Conservation (phyloP, 2,888 invertebrate species). For the Lepidocyrtinus sp. region DNA sequence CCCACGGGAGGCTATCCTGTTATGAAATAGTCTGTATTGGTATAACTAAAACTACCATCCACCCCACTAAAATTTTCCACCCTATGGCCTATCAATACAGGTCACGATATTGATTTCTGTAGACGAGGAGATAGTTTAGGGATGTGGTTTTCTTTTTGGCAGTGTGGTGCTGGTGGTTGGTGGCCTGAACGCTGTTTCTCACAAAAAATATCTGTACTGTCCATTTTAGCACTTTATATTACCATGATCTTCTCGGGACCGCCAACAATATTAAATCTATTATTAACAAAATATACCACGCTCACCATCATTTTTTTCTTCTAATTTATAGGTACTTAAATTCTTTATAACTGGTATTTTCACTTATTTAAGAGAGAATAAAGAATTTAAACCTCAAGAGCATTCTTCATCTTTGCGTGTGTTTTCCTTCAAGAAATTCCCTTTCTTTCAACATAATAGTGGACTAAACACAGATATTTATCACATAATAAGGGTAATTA, state of each 20-base stretch:
- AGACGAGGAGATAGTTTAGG: too few species aligned
- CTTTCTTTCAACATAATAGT: background rate
- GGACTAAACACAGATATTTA: background rate
- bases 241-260: background rate
- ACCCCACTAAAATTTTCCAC: background rate
- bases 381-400: constrained; percentile 13
- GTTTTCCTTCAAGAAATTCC: background rate
- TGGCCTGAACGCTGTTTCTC: background rate
- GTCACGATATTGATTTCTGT: constrained; percentile 32
- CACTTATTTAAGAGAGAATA: background rate
- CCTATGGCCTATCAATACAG: constrained; percentile 8
- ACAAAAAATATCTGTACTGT: constrained; percentile 15
- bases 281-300: background rate
- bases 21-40: too few species aligned
- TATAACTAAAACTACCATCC: too few species aligned
- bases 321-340: background rate
- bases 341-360: background rate
- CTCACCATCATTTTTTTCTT: background rate
- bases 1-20: background rate
- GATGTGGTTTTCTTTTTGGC: background rate
- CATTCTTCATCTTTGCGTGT: constrained; percentile 27
- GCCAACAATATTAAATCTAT: background rate
- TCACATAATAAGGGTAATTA: constrained; percentile 42
- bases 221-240: constrained; percentile 37
- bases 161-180: background rate